These are phyloP conservation scores for Rissa tridactyla DNA, from an alignment of 2,113 vertebrate species.

Conservation along the genomic window DNA sequence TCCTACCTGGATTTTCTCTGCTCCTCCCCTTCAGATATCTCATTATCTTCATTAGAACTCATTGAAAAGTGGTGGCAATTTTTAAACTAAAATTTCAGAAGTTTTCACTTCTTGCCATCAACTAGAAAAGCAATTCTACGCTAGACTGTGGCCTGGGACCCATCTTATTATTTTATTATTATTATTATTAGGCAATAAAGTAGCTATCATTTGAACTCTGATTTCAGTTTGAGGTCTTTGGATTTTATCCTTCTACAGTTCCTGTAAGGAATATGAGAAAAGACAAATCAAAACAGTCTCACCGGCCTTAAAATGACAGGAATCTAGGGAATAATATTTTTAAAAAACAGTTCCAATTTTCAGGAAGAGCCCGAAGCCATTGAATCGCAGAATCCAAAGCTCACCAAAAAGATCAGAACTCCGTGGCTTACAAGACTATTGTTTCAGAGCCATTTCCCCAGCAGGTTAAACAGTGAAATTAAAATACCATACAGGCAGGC, in stretches of 20 bases:
- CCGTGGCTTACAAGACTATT: neutral
- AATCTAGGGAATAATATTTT: neutral
- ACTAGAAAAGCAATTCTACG: neutral
- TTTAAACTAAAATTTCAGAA: neutral
- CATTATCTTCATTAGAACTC: neutral
- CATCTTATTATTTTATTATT: neutral
- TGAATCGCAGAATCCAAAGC: neutral
- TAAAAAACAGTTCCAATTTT: neutral
- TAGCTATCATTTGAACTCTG: neutral
- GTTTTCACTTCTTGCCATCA: neutral
- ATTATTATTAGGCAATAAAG: neutral
- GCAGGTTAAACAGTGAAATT: neutral
- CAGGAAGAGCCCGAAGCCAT: neutral
- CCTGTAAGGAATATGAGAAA: neutral
- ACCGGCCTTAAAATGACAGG: neutral
- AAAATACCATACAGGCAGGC: neutral
- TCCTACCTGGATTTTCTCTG: neutral
- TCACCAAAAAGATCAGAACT: neutral
- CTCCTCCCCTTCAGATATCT: neutral
- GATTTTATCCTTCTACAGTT: neutral
- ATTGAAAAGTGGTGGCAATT: neutral
- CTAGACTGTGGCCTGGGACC: neutral
- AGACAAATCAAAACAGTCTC: neutral
- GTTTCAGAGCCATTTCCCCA: neutral
- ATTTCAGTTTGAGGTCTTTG: neutral